A percentile compares a stretch with the other conserved stretches of the same genome.
phyloP scores from a whole-genome alignment of 2,888 invertebrate species.

The Leucophenga maculata region DNA sequence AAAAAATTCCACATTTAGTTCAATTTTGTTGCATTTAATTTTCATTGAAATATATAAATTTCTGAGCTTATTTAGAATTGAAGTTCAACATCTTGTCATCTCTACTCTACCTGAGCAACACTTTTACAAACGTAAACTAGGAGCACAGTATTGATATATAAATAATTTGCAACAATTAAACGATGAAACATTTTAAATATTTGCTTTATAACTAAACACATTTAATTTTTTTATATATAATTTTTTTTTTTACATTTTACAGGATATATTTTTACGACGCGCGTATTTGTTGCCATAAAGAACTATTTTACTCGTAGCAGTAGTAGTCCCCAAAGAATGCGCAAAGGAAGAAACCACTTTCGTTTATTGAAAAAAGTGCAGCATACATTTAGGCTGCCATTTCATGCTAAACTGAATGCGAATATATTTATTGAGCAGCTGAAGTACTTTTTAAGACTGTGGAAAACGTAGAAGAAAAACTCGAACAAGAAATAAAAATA shows the following conservation, averaged over 20 bases:
- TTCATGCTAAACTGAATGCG: slow-evolving; percentile 22
- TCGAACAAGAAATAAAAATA: slow-evolving; percentile 48
- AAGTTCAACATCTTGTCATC: too few relatives aligned
- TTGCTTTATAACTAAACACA: too few relatives aligned
- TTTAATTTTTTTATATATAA: not conserved
- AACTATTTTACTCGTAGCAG: not conserved
- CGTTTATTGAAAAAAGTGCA: slow-evolving; percentile 58
- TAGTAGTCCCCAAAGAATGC: not conserved
- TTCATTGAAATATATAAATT: too few relatives aligned
- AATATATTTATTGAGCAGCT: slow-evolving; percentile 60
- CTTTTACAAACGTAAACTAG: too few relatives aligned
- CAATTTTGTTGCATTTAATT: too few relatives aligned
- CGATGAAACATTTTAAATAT: too few relatives aligned
- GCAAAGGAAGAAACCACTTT: slow-evolving; percentile 50
- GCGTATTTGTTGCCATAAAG: slow-evolving; percentile 12
- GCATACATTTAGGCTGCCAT: slow-evolving; percentile 8
- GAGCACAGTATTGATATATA: too few relatives aligned
- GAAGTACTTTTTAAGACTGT: slow-evolving; percentile 59
- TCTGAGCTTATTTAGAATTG: too few relatives aligned
- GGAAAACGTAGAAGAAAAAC: slow-evolving; percentile 28
- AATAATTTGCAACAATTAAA: too few relatives aligned
- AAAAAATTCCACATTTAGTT: too few relatives aligned
- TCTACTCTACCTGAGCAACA: too few relatives aligned
- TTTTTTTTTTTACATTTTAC: slow-evolving; percentile 11
- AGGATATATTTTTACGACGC: slow-evolving; percentile 5